Evolutionary conservation across 1,140 invertebrate species (phyloP), one percentile per base, ranked within the genome.

Genomic region (Diprion similis): DNA sequence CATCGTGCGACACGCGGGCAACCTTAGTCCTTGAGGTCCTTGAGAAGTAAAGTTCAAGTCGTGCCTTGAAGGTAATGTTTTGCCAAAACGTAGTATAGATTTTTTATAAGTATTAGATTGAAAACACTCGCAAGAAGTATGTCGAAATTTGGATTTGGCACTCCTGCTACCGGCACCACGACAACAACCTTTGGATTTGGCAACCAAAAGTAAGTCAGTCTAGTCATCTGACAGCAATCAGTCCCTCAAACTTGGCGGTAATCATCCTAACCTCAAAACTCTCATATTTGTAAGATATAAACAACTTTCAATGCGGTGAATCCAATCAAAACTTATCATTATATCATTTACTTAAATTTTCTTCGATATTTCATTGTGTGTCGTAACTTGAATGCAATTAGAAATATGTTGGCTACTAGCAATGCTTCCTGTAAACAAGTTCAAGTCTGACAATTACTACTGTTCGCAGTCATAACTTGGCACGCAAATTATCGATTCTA

Each of bases 101-200:
- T 8, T 59, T 15, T 13, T 59, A 51, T 59, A 59, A 37, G 4
- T 59, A 37, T 37, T 37, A 37, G 11, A 59, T 13, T 59, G 51
- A 59, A 15, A 13, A 13, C 51, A 59, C 51, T 37, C 51, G 51
- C n/a, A 59, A 15, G 11, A 68, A 74, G 71, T 18, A 78, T 78
- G 77, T 66, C 77, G 15, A 78, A 78, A 11, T 85, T 85, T 73
- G 79, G 78, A 11, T 86, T 87, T 72, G 85, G 86, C 46, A 78
- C 79, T 66, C 80, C 84, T 19, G 17, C 80, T 4, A 78, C 82
- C 17, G 79, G 80, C n/a, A 71, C 83, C 9, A 76, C 73, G 8
- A 80, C 70, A 17, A 74, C 85, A 11, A 68, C 72, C 73, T 82
- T 84, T 72, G 79, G 81, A 69, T 84, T 86, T 74, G 76, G 77